Evolutionary conservation across 1,140 invertebrate species (phyloP).

Genomic region (Drosophila setifemur): DNA sequence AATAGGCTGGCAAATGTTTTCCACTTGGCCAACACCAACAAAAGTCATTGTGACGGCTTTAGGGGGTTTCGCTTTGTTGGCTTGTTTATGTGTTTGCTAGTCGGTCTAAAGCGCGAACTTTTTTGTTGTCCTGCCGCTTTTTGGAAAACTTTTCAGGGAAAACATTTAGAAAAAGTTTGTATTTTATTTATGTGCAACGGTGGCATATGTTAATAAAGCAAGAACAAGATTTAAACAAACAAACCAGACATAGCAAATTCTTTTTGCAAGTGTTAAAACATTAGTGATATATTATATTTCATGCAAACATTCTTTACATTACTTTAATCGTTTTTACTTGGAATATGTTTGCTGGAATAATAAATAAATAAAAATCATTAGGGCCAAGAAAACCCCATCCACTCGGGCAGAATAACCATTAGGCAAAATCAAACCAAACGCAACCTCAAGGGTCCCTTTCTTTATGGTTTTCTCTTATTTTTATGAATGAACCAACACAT

Average conservation of each 20-base stretch:
- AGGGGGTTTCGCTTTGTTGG: conserved; percentile 34
- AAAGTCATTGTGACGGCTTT: conserved; percentile 39
- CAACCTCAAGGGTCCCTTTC: conserved; percentile 32
- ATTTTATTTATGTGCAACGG: conserved; percentile 14
- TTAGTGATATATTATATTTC: too few relatives aligned
- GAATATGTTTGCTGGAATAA: too few relatives aligned
- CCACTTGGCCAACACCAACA: conserved; percentile 67
- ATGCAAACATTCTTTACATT: too few relatives aligned
- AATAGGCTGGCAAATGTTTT: conserved; percentile 72
- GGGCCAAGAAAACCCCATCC: conserved; percentile 9
- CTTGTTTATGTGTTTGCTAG: conserved; percentile 41
- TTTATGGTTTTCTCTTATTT: conserved; percentile 32
- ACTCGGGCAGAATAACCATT: conserved; percentile 38
- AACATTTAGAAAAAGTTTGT: conserved; percentile 60
- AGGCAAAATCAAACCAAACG: conserved; percentile 37
- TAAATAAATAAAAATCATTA: conserved; percentile 18
- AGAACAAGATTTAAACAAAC: too few relatives aligned
- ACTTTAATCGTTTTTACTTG: too few relatives aligned
- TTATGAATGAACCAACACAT: conserved; percentile 73
- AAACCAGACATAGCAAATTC: too few relatives aligned
- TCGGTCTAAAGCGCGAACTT: conserved; percentile 51
- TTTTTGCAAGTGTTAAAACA: too few relatives aligned
- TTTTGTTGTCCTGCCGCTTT: conserved; percentile 28
- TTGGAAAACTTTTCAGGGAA: conserved; percentile 53
- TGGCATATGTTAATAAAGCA: conserved; percentile 26